Evolutionary conservation across 1,140 invertebrate genomes (phyloP).

Genomic region (Anadara kagoshimensis): DNA sequence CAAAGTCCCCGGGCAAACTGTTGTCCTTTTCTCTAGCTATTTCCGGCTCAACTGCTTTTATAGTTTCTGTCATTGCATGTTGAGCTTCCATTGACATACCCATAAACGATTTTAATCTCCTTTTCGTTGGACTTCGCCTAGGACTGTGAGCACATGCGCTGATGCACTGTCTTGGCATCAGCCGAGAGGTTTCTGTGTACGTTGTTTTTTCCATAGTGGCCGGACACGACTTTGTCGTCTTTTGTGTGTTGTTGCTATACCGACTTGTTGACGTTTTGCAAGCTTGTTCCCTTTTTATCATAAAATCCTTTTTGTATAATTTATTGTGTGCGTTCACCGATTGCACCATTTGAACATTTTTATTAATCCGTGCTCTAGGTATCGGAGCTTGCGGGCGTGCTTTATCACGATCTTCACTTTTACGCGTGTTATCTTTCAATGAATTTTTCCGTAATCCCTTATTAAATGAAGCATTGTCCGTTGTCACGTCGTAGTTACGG

Average conservation of each 20-base stretch:
- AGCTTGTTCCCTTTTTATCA: neutral
- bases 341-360: constrained; percentile 7
- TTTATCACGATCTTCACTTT: neutral
- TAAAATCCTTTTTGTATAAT: neutral
- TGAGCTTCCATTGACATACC: constrained; percentile 58
- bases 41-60: constrained; percentile 34
- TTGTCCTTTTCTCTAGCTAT: constrained; percentile 1
- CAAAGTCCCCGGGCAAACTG: neutral
- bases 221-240: constrained; percentile 46
- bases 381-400: neutral
- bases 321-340: constrained; percentile 10
- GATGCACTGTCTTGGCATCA: neutral
- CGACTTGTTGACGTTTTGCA: constrained; percentile 26
- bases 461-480: too few species aligned
- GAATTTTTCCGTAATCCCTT: too few species aligned
- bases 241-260: constrained; percentile 34
- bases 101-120: constrained; percentile 40
- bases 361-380: neutral
- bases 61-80: constrained; percentile 51
- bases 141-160: constrained; percentile 20
- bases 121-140: neutral
- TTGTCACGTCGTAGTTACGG: too few species aligned
- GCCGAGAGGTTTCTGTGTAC: neutral
- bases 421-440: neutral
- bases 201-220: constrained; percentile 21